Percentiles rank a stretch among this genome's conserved stretches.
Evolutionary conservation across 2,113 vertebrate genomes (phyloP).

Genomic region (Picathartes gymnocephalus): DNA sequence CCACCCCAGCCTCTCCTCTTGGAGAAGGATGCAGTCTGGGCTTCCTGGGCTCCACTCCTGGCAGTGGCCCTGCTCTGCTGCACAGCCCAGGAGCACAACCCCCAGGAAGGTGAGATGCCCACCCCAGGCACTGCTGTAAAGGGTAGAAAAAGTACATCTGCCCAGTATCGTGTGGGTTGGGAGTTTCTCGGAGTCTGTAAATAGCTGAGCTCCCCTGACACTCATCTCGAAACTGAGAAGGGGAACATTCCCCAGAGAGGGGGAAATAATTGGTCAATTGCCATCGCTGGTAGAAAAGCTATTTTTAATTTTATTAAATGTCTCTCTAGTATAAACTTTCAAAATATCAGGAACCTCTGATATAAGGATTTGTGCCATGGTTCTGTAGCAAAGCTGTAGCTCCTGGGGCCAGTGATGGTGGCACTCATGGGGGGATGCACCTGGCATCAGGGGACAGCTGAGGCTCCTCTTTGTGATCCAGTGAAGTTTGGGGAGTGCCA

Average conservation of each 20-base stretch:
- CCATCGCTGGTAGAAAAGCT: not conserved
- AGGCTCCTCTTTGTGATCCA: not conserved
- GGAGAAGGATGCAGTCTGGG: not conserved
- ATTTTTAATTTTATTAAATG: constrained; percentile 22
- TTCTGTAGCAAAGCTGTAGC: fast-evolving
- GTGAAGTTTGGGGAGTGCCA: fast-evolving
- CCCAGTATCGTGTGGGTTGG: fast-evolving
- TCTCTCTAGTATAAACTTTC: constrained; percentile 5
- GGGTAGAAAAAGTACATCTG: not conserved
- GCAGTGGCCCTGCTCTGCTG: not conserved
- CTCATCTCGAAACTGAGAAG: constrained; percentile 27
- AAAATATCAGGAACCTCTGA: not conserved
- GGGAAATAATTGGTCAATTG: not conserved
- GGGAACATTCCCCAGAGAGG: not conserved
- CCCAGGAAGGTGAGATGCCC: fast-evolving
- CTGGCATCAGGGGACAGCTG: fast-evolving
- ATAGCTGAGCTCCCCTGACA: not conserved
- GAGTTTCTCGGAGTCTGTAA: not conserved
- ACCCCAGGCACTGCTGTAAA: not conserved
- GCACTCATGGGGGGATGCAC: not conserved
- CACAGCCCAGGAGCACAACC: not conserved
- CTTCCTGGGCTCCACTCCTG: not conserved
- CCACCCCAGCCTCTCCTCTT: not conserved
- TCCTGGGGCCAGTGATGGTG: not conserved
- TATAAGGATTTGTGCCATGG: not conserved